These are phyloP conservation scores for Penaeus chinensis DNA, from an alignment of 1,140 invertebrate species.

Conservation along the genomic window DNA sequence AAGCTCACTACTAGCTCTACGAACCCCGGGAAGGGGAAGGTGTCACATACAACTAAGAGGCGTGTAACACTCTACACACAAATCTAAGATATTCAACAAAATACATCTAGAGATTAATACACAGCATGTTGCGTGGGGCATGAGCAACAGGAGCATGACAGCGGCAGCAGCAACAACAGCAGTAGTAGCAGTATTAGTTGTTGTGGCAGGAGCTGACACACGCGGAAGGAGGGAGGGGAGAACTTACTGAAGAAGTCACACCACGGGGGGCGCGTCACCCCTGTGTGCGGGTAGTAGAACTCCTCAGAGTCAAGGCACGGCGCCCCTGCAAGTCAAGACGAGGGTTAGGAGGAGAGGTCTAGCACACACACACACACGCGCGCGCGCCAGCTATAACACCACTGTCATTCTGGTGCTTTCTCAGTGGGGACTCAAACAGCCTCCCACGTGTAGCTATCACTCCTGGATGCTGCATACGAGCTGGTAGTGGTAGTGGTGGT, in stretches of 20 bases:
- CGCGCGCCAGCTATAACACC: slow-evolving; percentile 16
- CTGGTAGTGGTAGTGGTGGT: slow-evolving; percentile 28
- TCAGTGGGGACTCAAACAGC: neutral
- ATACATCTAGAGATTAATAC: too few species aligned
- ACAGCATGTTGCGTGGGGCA: too few species aligned
- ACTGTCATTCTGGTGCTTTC: slow-evolving; percentile 49
- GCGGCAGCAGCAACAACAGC: too few species aligned
- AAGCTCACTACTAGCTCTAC: too few species aligned
- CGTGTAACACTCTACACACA: too few species aligned
- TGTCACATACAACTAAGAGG: too few species aligned
- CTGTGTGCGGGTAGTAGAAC: slow-evolving; percentile 63
- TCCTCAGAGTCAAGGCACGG: slow-evolving; percentile 64
- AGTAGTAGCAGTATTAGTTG: too few species aligned
- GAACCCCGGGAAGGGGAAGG: too few species aligned
- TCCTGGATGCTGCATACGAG: neutral
- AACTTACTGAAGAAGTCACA: slow-evolving; percentile 63
- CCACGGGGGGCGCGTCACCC: slow-evolving; percentile 62
- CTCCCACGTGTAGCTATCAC: neutral
- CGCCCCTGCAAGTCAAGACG: slow-evolving; percentile 62
- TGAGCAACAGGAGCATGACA: too few species aligned
- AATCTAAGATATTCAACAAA: too few species aligned
- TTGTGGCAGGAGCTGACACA: neutral
- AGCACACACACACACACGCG: slow-evolving; percentile 19
- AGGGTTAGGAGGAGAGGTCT: slow-evolving; percentile 43
- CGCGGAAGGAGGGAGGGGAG: slow-evolving; percentile 33